Conservation (phyloP, 1,140 invertebrate genomes). For the Drosophila suzukii region DNA sequence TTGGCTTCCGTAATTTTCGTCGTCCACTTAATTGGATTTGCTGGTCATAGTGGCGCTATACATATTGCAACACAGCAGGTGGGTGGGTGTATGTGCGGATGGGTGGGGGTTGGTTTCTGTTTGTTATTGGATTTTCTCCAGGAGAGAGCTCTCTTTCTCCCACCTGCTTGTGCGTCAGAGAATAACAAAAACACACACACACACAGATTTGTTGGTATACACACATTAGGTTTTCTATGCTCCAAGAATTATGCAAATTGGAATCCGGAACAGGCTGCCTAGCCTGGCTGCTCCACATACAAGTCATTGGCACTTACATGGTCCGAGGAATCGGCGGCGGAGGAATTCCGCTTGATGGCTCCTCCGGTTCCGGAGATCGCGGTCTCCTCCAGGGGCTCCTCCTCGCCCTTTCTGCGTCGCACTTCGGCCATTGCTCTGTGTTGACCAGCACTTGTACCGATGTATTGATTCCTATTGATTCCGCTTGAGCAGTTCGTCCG, state of each 20-base stretch:
- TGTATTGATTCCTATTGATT: constrained; percentile 32
- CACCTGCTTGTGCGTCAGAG: constrained; percentile 77
- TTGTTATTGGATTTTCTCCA: constrained; percentile 73
- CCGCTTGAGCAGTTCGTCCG: constrained; percentile 18
- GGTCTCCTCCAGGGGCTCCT: constrained; percentile 55
- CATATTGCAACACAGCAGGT: constrained; percentile 46
- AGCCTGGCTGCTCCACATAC: constrained; percentile 32
- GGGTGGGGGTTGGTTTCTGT: constrained; percentile 15
- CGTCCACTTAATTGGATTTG: constrained; percentile 72
- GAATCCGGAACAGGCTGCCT: constrained; percentile 17
- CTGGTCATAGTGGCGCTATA: constrained; percentile 48
- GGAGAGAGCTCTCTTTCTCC: constrained; percentile 34
- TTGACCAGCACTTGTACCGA: background rate
- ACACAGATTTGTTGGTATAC: constrained; percentile 58
- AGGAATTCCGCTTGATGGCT: constrained; percentile 64
- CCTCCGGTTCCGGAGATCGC: constrained; percentile 21
- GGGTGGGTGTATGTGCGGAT: background rate
- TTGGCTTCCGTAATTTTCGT: constrained; percentile 54
- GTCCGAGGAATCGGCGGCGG: constrained; percentile 82
- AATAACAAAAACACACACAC: constrained; percentile 78
- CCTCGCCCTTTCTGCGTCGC: constrained; percentile 74
- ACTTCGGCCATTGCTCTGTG: constrained; percentile 65
- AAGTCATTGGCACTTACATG: constrained; percentile 74
- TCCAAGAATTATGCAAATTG: constrained; percentile 68
- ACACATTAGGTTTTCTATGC: constrained; percentile 46